Evolutionary conservation across 2,113 vertebrate genomes (phyloP).

Genomic region (Boulengeromyrus knoepffleri): DNA sequence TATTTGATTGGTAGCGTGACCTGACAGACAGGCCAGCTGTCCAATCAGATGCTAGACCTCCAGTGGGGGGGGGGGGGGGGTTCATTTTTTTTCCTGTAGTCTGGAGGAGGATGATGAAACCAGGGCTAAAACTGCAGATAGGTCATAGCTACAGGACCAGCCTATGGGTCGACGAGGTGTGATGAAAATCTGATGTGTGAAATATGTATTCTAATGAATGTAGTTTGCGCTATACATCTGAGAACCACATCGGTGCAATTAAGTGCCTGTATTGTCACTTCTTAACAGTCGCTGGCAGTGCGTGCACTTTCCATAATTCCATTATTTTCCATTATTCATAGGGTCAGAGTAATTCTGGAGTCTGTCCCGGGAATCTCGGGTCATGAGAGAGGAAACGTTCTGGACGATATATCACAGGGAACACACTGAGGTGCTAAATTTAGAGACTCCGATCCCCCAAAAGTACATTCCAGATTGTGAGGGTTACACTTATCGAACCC

Average conservation of each 20-base stretch:
- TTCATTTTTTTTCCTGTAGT: constrained; percentile 4
- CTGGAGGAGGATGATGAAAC: neutral
- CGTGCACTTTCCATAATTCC: neutral
- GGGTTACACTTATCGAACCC: neutral
- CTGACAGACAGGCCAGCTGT: constrained; percentile 2
- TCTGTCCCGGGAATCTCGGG: neutral
- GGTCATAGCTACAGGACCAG: neutral
- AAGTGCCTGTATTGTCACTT: neutral
- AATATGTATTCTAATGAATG: neutral
- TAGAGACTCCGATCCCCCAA: neutral
- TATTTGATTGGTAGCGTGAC: neutral
- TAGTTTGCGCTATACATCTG: neutral
- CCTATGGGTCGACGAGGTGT: neutral
- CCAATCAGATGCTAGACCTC: constrained; percentile 13
- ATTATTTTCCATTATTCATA: neutral
- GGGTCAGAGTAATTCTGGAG: neutral
- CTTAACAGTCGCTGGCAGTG: neutral
- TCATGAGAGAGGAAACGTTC: neutral
- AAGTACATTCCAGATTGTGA: neutral
- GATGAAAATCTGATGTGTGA: neutral
- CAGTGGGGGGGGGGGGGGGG: neutral
- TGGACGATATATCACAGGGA: neutral
- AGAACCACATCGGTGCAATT: neutral
- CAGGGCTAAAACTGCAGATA: neutral
- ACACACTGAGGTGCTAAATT: neutral